Evolutionary conservation across 2,888 invertebrate species (phyloP).

Genomic region (Eupithecia tripunctaria): DNA sequence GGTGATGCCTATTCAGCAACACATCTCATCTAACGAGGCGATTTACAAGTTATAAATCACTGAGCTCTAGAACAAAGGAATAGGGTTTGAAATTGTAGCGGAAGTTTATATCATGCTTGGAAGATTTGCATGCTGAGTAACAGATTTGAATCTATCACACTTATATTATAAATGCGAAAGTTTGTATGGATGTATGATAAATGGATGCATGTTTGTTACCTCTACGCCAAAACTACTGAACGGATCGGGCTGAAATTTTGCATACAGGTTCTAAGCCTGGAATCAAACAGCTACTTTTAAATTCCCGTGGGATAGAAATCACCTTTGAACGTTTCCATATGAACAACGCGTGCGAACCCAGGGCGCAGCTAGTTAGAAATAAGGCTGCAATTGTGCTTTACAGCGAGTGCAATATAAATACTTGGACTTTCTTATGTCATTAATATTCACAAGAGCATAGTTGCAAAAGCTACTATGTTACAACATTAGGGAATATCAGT

Average conservation of each 20-base stretch:
- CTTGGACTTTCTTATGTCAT: neutral
- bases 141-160: neutral
- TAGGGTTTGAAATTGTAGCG: neutral
- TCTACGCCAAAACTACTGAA: too few relatives aligned
- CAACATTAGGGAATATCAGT: neutral
- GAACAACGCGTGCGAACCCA: too few relatives aligned
- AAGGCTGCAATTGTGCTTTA: neutral
- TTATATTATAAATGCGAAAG: too few relatives aligned
- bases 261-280: too few relatives aligned
- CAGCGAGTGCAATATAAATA: too few relatives aligned
- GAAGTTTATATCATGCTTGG: neutral
- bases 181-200: too few relatives aligned
- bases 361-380: neutral
- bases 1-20: constrained; percentile 58
- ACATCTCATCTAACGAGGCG: constrained; percentile 43
- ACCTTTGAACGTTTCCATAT: too few relatives aligned
- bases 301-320: too few relatives aligned
- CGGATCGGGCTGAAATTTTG: too few relatives aligned
- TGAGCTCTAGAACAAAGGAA: constrained; percentile 21
- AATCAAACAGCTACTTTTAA: too few relatives aligned
- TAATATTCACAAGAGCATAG: neutral
- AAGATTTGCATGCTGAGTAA: neutral
- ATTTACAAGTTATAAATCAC: constrained; percentile 21
- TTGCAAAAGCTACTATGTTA: neutral
- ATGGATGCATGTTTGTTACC: too few relatives aligned